Percentiles rank a stretch among this genome's conserved stretches.
Evolutionary conservation across 2,888 invertebrate genomes (phyloP).

Genomic region (Ashinkailepas kermadecensis): DNA sequence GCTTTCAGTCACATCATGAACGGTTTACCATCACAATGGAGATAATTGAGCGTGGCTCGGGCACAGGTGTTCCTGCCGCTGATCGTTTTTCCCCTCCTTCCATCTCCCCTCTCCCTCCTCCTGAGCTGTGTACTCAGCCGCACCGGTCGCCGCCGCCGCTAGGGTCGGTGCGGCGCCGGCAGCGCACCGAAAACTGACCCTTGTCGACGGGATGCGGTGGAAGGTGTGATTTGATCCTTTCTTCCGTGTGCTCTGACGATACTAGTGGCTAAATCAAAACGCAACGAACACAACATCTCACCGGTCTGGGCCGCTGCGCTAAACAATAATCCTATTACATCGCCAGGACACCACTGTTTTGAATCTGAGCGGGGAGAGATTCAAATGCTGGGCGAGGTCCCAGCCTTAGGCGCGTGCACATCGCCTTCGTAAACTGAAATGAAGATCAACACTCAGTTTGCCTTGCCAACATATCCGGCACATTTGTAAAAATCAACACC

Average conservation of each 20-base stretch:
- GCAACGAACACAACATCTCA: background rate
- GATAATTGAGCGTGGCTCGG: background rate
- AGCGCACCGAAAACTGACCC: background rate
- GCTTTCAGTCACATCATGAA: background rate
- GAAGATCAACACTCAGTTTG: too few species aligned
- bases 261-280: background rate
- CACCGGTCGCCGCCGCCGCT: background rate
- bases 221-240: background rate
- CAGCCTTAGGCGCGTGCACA: too few species aligned
- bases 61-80: background rate
- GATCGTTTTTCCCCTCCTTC: background rate
- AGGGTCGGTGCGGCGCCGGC: background rate
- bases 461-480: too few species aligned
- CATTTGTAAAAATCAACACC: too few species aligned
- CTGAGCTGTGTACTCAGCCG: background rate
- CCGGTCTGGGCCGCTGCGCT: too few species aligned
- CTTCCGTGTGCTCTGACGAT: background rate
- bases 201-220: background rate
- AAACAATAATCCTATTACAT: too few species aligned
- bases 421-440: too few species aligned
- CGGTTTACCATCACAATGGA: slow-evolving; percentile 22
- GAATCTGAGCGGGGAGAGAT: too few species aligned
- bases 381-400: too few species aligned
- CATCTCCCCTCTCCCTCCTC: background rate
- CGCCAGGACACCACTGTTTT: too few species aligned